These are phyloP conservation scores for Gasterosteus nipponicus DNA, from an alignment of 2,113 vertebrate genomes.

Conservation along the genomic window DNA sequence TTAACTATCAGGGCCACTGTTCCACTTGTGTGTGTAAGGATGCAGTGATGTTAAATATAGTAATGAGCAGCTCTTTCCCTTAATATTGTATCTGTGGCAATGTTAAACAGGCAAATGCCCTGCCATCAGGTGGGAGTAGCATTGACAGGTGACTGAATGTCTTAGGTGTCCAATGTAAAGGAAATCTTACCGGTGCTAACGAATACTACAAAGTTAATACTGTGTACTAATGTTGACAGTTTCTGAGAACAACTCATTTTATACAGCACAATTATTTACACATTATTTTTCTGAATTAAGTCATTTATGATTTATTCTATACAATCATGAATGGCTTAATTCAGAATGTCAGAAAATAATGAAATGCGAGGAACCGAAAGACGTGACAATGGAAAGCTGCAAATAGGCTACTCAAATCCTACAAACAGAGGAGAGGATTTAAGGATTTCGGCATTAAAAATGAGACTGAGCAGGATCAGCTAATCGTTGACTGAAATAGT, in stretches of 20 bases:
- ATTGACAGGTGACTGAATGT: not conserved
- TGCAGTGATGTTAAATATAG: not conserved
- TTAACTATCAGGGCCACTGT: not conserved
- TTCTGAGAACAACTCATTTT: not conserved
- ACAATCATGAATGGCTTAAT: too few relatives aligned
- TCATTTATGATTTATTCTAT: not conserved
- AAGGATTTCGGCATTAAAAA: not conserved
- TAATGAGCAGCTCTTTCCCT: too few relatives aligned
- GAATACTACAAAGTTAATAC: not conserved
- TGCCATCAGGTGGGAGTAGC: not conserved
- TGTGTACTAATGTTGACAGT: not conserved
- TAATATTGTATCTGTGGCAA: not conserved
- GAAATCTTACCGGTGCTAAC: not conserved
- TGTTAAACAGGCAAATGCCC: not conserved
- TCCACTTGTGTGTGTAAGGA: not conserved
- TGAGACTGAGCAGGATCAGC: too few relatives aligned
- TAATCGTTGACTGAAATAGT: not conserved
- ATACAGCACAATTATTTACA: not conserved
- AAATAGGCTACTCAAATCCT: not conserved
- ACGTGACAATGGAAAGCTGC: too few relatives aligned
- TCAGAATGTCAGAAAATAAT: not conserved
- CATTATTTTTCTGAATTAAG: not conserved
- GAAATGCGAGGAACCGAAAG: not conserved
- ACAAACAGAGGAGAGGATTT: not conserved
- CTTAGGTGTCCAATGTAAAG: not conserved